Evolutionary conservation across 2,797 vertebrate genomes (phyloP).

Genomic region (Tokudaia tokunoshimensis): DNA sequence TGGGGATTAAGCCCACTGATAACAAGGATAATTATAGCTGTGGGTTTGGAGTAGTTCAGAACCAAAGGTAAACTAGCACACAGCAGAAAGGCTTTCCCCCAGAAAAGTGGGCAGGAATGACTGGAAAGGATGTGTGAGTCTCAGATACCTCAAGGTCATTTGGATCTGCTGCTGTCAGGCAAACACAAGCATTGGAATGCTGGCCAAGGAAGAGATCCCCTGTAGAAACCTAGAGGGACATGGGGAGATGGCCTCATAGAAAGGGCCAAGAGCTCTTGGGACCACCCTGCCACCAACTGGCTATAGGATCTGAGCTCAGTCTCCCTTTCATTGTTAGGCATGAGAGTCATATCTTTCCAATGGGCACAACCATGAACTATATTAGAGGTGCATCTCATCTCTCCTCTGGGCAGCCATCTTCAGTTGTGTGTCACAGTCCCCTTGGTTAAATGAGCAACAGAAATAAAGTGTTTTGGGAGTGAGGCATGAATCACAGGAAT

Average conservation of each 20-base stretch:
- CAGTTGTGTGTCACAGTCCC: not conserved
- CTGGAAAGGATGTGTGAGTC: not conserved
- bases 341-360: not conserved
- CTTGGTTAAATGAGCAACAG: not conserved
- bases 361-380: not conserved
- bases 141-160: not conserved
- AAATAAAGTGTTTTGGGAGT: not conserved
- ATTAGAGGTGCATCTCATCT: not conserved
- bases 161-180: not conserved
- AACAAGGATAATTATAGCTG: constrained; percentile 48
- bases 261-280: not conserved
- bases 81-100: not conserved
- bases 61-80: constrained; percentile 30
- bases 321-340: not conserved
- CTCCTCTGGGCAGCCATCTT: not conserved
- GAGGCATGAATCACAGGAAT: not conserved
- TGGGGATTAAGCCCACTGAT: constrained; percentile 39
- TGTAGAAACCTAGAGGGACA: not conserved
- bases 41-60: constrained; percentile 51
- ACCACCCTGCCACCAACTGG: not conserved
- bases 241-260: not conserved
- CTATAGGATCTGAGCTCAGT: not conserved
- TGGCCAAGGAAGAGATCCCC: not conserved
- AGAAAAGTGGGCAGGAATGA: not conserved
- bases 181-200: not conserved